A percentile compares a stretch with the other conserved stretches of the same genome.
Conservation (phyloP, 2,888 invertebrate species). For the Idaea dimidiata region DNA sequence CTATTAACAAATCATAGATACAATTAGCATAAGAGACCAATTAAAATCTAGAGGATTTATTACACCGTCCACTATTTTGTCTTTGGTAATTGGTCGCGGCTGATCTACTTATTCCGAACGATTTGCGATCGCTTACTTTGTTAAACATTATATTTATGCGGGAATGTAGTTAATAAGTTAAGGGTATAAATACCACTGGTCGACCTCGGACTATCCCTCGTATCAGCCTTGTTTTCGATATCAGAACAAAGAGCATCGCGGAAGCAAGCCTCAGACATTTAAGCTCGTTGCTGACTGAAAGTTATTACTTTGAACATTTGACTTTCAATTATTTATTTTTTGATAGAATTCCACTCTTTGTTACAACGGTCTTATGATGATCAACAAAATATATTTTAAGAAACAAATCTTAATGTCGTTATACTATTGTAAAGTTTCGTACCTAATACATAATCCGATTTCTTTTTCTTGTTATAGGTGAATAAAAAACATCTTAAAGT, state of each 20-base stretch:
- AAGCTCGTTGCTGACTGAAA: conserved; percentile 3
- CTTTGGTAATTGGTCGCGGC: neutral
- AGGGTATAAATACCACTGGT: conserved; percentile 61
- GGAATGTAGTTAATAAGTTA: conserved; percentile 20
- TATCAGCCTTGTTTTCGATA: conserved; percentile 23
- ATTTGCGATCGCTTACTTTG: neutral
- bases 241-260: conserved; percentile 51
- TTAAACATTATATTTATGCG: neutral
- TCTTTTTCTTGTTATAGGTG: too few species aligned
- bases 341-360: too few species aligned
- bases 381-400: too few species aligned
- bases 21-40: conserved; percentile 7
- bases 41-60: conserved; percentile 1
- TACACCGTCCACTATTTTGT: neutral
- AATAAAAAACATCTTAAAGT: too few species aligned
- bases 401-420: too few species aligned
- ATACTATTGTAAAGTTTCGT: too few species aligned
- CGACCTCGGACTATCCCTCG: conserved; percentile 54
- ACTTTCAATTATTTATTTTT: neutral
- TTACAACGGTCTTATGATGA: too few species aligned
- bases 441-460: too few species aligned
- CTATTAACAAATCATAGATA: conserved; percentile 24
- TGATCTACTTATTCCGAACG: neutral
- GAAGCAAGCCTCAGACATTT: conserved; percentile 37
- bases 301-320: neutral